phyloP scores from a whole-genome alignment of 1,140 invertebrate genomes.

The Hycleus cichorii region DNA sequence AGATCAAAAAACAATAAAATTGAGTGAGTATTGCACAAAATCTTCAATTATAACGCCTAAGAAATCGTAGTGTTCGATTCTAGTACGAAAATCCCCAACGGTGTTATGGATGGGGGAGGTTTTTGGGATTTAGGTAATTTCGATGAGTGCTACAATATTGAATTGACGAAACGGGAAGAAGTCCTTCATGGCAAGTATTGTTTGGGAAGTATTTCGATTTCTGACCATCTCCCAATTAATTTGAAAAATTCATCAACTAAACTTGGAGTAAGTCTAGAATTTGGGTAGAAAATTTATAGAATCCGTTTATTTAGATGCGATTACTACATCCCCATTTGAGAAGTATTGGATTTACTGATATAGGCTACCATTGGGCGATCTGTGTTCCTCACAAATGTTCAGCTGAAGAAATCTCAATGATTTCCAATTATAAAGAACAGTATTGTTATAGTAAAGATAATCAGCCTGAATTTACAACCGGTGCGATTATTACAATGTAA shows the following conservation, averaged over 20 bases:
- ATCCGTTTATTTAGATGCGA: no score
- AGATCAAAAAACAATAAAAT: no score
- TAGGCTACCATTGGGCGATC: not conserved
- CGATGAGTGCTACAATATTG: constrained; percentile 5
- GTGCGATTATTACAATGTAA: constrained; percentile 11
- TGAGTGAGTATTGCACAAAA: no score
- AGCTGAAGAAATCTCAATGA: not conserved
- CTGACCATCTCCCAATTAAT: not conserved
- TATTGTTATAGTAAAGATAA: constrained; percentile 8
- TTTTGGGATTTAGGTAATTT: constrained; percentile 1
- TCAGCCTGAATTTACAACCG: not conserved
- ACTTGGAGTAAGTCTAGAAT: no score
- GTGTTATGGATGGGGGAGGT: not conserved
- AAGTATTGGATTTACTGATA: not conserved
- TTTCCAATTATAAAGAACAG: not conserved
- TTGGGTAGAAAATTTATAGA: no score
- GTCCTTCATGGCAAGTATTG: constrained; percentile 1
- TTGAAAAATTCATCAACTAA: not conserved
- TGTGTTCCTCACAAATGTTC: constrained; percentile 7
- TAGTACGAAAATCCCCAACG: not conserved
- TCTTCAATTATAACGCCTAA: no score
- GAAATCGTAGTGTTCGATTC: not conserved
- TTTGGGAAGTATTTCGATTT: not conserved
- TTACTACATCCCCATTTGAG: no score
- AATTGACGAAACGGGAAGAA: not conserved